Base-by-base conservation (phyloP, 1,140 invertebrate genomes). In the Lanistes nyassanus region DNA sequence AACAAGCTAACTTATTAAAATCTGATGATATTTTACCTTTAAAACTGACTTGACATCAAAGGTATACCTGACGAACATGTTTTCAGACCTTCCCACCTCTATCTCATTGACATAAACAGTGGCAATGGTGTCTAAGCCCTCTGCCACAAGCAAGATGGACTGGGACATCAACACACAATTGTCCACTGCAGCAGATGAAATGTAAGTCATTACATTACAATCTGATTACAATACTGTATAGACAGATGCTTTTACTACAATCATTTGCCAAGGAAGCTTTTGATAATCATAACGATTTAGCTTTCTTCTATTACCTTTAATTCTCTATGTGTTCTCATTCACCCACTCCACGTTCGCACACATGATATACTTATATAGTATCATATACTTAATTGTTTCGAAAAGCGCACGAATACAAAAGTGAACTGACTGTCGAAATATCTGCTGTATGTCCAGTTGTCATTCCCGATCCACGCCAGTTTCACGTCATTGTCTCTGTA, bases 41-140 rank as follows among this genome's bases (percentile, higher is more conserved):
- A 95, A 80, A 74, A 91, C 81, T 66, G 90, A 65, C 85, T 93
- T 95, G 0, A 98, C 90, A 77, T 95, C 91, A 85, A 93, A 96
- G 55, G 89, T 89, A 84, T 98, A 97, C 85, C 92, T 90, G 3
- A 94, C 89, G 88, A 98, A 99, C 96, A 98, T 98, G 87, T 98
- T 98, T 75, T 93, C 91, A 1, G 94, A 92, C 58, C 86, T 84
- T 0, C 94, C 95, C 34, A 98, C 87, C 0, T 88, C 76, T 26
- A 84, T 21, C 56, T 91, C 91, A 89, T 98, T 98, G 3, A 98
- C 67, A 80, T 86, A 91, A 31, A 98, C 91, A 64, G 89, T 91
- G 3, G 95, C 90, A 74, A 97, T 91, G 0, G 97, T 98, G 86
- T 99, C 97, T 9, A 98, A 86, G 13, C 97, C 97, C 80, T 97